Evolutionary conservation across 2,797 vertebrate genomes (phyloP).

Genomic region (Crenuchus spilurus): DNA sequence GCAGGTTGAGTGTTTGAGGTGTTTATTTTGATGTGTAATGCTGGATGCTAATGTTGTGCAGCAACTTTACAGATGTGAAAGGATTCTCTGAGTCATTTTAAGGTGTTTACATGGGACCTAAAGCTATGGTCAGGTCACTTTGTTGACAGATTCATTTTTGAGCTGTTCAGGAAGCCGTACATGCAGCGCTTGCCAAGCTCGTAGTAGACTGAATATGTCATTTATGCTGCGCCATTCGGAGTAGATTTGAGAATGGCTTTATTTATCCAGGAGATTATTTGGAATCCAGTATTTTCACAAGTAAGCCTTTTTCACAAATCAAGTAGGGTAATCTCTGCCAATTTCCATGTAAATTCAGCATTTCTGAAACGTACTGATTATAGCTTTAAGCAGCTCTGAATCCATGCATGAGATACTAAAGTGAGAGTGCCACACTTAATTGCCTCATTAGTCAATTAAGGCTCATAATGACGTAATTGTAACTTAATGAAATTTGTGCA

Average conservation of each 20-base stretch:
- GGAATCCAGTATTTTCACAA: not conserved
- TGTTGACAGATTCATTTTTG: not conserved
- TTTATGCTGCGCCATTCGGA: not conserved
- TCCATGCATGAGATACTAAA: constrained; percentile 35
- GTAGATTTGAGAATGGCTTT: not conserved
- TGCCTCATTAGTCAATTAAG: constrained; percentile 34
- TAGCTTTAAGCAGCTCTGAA: constrained; percentile 32
- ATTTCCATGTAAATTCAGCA: constrained; percentile 14
- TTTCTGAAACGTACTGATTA: not conserved
- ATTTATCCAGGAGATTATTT: not conserved
- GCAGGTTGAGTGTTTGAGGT: not conserved
- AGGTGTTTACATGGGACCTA: constrained; percentile 11
- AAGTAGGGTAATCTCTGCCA: not conserved
- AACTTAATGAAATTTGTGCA: constrained; percentile 34
- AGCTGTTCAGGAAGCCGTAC: not conserved
- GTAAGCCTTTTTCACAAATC: not conserved
- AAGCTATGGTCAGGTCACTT: not conserved
- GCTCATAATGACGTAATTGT: constrained; percentile 22
- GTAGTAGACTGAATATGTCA: not conserved
- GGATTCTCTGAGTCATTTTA: not conserved
- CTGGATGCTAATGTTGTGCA: constrained; percentile 9
- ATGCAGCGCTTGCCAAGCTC: not conserved
- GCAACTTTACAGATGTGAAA: constrained; percentile 10
- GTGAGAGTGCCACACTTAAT: constrained; percentile 5
- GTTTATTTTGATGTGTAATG: constrained; percentile 13